Base-by-base conservation (phyloP, 2,113 vertebrate genomes). In the Hoplias malabaricus region DNA sequence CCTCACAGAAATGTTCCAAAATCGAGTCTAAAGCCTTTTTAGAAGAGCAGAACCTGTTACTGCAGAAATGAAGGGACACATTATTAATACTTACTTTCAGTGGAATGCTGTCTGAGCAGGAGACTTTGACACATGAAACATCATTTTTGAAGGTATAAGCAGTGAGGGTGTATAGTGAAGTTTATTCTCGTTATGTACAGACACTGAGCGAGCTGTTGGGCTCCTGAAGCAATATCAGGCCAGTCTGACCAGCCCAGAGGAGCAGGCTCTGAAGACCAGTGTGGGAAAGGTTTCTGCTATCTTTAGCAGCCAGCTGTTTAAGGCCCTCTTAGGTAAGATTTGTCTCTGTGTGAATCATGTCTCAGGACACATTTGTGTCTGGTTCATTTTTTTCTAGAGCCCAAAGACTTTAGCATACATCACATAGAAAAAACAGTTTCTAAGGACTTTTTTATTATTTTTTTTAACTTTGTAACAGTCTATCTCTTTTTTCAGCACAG, bases 291-390 rank as follows among this genome's bases (percentile, higher is more conserved):
- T 96, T 73, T 95, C 94, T 0, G 83, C 91, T 83, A 90, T 96
- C 86, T 88, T 96, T 83, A 92, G 88, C 77, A 96, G 94, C 82
- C 93, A 94, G 75, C 93, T 96, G 79, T 96, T 96, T 84, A 93
- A 92, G 85, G 94, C 94, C 77, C 89, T 96, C 83, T 90, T 96
- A 78, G 94, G 94, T 96, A 93, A 94, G 93, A 75, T 69, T 82
- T 61, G 67, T 68, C 67, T 77, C 63, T 75, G 23, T 29, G 61
- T 66, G 67, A 73, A 66, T 43, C 67, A 53, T 57, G 42, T 68
- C 63, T 76, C 10, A 59, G 54, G 76, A 54, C 34, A 67, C 68
- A 53, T 29, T 50, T 14, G 42, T 67, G 36, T 40, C 14, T 27
- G 25, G n/a, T 43, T 56, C 61, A 29, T 40, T 2, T 16, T 36